Conservation (phyloP, 2,888 invertebrate species). For the Dascillus cervinus region DNA sequence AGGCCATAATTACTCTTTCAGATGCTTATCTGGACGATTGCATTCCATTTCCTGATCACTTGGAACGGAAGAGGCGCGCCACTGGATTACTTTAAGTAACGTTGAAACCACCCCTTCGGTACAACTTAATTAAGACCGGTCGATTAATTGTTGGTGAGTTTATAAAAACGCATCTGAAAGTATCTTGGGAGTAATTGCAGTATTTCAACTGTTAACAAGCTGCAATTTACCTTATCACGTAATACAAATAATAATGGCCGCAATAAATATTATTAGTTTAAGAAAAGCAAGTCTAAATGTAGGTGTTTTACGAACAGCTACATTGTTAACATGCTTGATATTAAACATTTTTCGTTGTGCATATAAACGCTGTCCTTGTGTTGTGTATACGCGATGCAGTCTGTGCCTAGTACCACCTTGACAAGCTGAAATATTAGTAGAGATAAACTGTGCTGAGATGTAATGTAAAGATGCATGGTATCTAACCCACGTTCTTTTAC, state of each 20-base stretch:
- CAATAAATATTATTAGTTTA: slow-evolving; percentile 19
- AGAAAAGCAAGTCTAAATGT: slow-evolving; percentile 26
- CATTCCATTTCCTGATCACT: no score
- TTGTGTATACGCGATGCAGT: slow-evolving; percentile 32
- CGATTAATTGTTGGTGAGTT: no score
- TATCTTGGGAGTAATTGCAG: no score
- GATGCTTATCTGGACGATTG: no score
- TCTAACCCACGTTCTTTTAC: slow-evolving; percentile 41
- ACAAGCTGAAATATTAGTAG: slow-evolving; percentile 35
- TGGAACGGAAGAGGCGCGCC: no score
- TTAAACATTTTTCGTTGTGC: slow-evolving; percentile 35
- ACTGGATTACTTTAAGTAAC: no score
- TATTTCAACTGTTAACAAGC: neutral
- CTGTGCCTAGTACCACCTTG: slow-evolving; percentile 38
- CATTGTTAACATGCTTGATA: slow-evolving; percentile 37
- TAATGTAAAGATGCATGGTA: slow-evolving; percentile 40
- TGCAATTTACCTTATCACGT: slow-evolving; percentile 7
- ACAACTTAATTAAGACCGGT: no score
- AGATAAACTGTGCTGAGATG: slow-evolving; percentile 40
- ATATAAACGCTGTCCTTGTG: slow-evolving; percentile 34
- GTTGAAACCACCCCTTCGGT: no score
- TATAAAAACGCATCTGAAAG: no score
- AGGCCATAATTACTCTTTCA: no score
- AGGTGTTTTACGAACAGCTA: slow-evolving; percentile 35
- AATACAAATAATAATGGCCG: slow-evolving; percentile 4